Evolutionary conservation across 2,113 vertebrate genomes (phyloP), one percentile per base, ranked within the genome.

Genomic region (Ceyx cyanopectus): DNA sequence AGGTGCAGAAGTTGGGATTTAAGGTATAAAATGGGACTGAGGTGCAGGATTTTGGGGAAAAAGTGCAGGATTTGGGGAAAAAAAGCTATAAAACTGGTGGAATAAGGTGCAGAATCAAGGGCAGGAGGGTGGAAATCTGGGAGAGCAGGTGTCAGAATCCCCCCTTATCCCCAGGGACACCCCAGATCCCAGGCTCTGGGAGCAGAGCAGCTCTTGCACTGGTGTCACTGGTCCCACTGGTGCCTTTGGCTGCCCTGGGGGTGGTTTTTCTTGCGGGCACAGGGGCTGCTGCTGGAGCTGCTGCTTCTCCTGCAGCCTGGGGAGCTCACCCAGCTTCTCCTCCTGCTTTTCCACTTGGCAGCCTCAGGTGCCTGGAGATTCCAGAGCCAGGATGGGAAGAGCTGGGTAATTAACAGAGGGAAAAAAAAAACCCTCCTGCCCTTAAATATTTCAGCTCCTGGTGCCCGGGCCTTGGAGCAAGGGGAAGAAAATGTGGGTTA

Each of bases 251-350:
- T 37, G 37, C 45, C 6, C 5, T 34, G 72, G 2, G 27, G 43
- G 15, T 51, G 72, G 95, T 81, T 30, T 23, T 22, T 23, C 23
- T 23, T 23, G 20, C 58, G 24, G 12, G 12, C 50, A 45, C 54
- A 87, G 94, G 34, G 48, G 41, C 13, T 51, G 18, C 30, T 95
- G 72, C 30, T 23, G 60, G 27, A 32, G 10, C 43, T 37, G 20
- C 29, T 96, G 60, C n/a, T 63, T 9, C 37, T 34, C 34, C 34
- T 37, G 37, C 92, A 46, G 96, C 46, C 16, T 26, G 53, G 23
- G 88, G 91, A 97, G 86, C 53, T 95, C 91, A 18, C 13, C 6
- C 53, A 70, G 88, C 66, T 5, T 91, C 57, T 16, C 91, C 80
- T 43, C 62, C 62, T 65, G 62, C 62, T 65, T 65, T 46, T 66